Base-by-base conservation (phyloP, 2,797 vertebrate genomes). In the Anabas testudineus region DNA sequence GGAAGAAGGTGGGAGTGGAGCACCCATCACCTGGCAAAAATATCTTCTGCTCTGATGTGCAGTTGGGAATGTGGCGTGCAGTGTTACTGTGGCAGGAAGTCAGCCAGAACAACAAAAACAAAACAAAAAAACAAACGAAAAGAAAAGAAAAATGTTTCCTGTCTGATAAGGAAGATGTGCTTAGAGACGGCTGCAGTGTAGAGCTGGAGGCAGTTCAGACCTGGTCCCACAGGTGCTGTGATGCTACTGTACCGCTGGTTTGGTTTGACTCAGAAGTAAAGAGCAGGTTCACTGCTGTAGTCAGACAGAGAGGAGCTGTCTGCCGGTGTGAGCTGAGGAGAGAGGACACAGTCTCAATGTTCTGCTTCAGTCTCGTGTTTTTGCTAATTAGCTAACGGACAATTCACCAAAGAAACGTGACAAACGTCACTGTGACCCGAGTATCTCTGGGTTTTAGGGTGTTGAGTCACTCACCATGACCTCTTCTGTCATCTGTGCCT, bases 241-340 rank as follows among this genome's bases (percentile, higher is more conserved):
- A 67, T 73, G 81, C 81, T 88, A 71, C 88, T 59, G 76, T 68
- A 49, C 71, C 80, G 85, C 84, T 71, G 84, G 72, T 73, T n/a
- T 78, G 83, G 7, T 78, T 78, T 15, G 28, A 34, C 7, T 97
- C 95, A 99, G 92, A 99, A 99, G 78, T 99, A 98, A 21, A 99
- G 96, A 10, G 97, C 98, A 0, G 97, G 97, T 81, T 99, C 97
- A 2, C 97, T 99, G 92, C 96, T 96, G 95, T 96, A 99, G 93
- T 97, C 97, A 0, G 97, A 95, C 67, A 97, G 94, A 8, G 95
- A 93, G 1, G 93, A 92, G 88, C 94, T 95, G 79, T 97, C 95
- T 0, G 96, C 97, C 0, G 97, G 97, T 0, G 97, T 99, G 81
- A 99, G 95, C 97, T 99, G 91, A 3, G 74, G 61, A 78, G 48